phyloP scores from a whole-genome alignment of 2,113 vertebrate genomes.

The Hippolais icterina region DNA sequence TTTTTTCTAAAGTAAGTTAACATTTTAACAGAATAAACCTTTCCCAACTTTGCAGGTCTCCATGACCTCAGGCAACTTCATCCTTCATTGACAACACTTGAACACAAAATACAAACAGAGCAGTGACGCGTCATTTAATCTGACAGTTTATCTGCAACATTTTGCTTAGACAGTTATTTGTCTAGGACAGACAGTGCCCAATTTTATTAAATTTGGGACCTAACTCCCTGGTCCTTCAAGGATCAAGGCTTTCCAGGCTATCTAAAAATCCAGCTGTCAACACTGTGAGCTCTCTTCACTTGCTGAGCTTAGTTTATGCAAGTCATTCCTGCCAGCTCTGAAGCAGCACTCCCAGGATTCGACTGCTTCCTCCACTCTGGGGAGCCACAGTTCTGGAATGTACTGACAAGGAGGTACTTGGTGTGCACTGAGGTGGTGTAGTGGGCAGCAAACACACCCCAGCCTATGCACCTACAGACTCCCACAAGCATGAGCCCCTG shows the following conservation, averaged over 20 bases:
- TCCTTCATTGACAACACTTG: not conserved
- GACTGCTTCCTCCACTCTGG: not conserved
- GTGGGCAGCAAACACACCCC: not conserved
- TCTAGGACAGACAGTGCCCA: not conserved
- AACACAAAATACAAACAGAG: not conserved
- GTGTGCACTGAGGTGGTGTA: rapidly evolving
- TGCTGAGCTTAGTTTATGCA: not conserved
- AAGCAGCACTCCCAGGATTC: not conserved
- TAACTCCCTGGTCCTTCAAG: not conserved
- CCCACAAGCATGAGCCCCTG: not conserved
- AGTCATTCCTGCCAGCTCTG: not conserved
- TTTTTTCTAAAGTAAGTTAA: not conserved
- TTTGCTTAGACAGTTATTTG: not conserved
- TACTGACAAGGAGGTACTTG: not conserved
- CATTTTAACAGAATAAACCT: not conserved
- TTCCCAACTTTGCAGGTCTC: not conserved
- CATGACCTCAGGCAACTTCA: not conserved
- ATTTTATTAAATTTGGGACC: not conserved
- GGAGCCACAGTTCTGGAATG: not conserved
- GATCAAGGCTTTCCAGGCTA: not conserved
- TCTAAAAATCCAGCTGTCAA: not conserved
- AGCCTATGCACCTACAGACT: not conserved
- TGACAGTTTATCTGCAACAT: not conserved
- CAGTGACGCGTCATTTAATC: not conserved
- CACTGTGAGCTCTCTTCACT: not conserved